Conservation (phyloP, 2,113 vertebrate species). For the Cinclus cinclus region DNA sequence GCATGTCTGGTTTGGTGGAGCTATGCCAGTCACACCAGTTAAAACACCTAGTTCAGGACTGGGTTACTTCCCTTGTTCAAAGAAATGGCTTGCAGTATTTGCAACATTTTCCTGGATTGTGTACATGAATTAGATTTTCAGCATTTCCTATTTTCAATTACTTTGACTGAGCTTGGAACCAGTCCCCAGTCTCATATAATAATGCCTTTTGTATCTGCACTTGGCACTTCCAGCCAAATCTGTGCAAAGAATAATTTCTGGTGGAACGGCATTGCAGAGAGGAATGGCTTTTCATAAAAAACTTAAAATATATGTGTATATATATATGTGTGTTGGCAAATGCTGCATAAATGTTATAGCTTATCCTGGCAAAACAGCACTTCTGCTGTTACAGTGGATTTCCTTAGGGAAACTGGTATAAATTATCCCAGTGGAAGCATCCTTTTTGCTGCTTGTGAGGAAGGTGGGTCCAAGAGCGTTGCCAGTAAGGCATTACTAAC, state of each 20-base stretch:
- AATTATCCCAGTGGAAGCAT: constrained; percentile 40
- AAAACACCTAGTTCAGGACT: neutral
- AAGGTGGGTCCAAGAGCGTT: neutral
- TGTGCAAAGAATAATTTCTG: constrained; percentile 14
- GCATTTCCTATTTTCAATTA: constrained; percentile 20
- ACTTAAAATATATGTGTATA: neutral
- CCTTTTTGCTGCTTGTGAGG: constrained; percentile 26
- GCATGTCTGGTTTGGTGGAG: neutral
- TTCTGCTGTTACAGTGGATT: constrained; percentile 42
- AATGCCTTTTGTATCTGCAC: constrained; percentile 45
- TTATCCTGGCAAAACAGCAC: constrained; percentile 50
- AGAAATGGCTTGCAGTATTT: neutral
- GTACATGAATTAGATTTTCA: constrained; percentile 5
- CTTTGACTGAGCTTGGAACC: constrained; percentile 19
- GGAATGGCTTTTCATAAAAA: constrained; percentile 5
- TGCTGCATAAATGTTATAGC: constrained; percentile 42
- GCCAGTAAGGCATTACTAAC: constrained; percentile 22
- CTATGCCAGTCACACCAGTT: neutral
- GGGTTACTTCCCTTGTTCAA: neutral
- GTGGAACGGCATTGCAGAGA: neutral
- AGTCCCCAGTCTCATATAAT: neutral
- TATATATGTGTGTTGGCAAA: constrained; percentile 32
- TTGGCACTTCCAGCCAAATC: neutral
- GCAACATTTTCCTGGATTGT: constrained; percentile 15
- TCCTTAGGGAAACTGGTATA: constrained; percentile 51